Base-by-base conservation (phyloP, 1,140 invertebrate genomes). In the Drosophila triauraria region DNA sequence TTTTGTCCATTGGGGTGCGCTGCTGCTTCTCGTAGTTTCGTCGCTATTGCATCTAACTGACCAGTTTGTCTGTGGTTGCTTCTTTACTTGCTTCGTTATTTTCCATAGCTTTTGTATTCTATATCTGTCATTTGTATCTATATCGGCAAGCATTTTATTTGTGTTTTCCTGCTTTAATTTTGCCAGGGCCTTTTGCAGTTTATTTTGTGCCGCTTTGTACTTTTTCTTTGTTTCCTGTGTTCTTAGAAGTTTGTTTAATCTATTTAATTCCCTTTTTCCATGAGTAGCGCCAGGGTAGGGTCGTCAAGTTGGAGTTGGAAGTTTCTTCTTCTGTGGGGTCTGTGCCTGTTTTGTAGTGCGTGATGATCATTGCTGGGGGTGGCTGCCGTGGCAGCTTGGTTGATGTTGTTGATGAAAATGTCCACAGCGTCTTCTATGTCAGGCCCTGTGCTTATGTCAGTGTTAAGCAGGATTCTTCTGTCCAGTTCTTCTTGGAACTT, bases 401-500 rank as follows among this genome's bases (percentile, higher is more conserved):
- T 47, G 0, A 69, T 53, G 15, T 60, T 69, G 6, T 3, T 27
- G 0, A 48, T 32, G n/a, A 60, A 9, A 1, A 54, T 47, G 13
- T 65, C 43, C 3, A 65, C 12, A 7, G 44, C 30, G 10, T 65
- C 63, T 3, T 65, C 63, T 7, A 60, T 60, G 17, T 61, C 65
- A 7, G 38, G 12, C 0, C 30, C 57, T 2, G 48, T 25, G 0
- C 8, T n/a, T 8, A 60, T 54, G 6, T 69, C 48, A 1, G 50
- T 30, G 32, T 54, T 54, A 0, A 60, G 47, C 2, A 60, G 13
- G 1, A 57, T 17, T 13, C 46, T 53, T 25, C 46, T 27, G 23
- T 54, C 42, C 1, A 69, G 20, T 6, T 30, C 20, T 8, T 35
- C n/a, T 5, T 47, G 27, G 35, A 61, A 20, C 27, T 54, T 60